Evolutionary conservation across 2,113 vertebrate genomes (phyloP), one percentile per base, ranked within the genome.

Genomic region (Murina feae): DNA sequence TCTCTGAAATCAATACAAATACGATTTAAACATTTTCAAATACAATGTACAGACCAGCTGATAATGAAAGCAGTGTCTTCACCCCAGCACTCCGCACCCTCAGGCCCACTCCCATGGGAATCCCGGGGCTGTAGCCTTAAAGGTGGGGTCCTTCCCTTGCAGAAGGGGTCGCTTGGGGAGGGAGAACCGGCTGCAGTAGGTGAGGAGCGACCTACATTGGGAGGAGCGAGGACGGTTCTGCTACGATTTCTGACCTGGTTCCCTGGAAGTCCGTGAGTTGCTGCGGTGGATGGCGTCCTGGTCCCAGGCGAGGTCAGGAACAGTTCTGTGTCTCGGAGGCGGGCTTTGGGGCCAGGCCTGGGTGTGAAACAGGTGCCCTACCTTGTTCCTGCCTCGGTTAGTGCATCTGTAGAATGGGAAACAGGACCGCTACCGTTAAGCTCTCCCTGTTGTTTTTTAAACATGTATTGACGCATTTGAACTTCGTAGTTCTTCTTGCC

Each of bases 231-330:
- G 20, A 51, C 83, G 49, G n/a, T 90, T 78, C 25, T 35, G 55
- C 13, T 13, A 65, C 53, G 53, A 11, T 42, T 49, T 95, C 69
- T 0, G 1, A 55, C 75, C 68, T 71, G 10, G 55, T 66, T 85
- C 49, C 0, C n/a, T 13, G 53, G 25, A n/a, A 2, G 47, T 53
- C 86, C n/a, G n/a, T 9, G 58, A 18, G 17, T n/a, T 0, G 44
- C 21, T 1, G 13, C n/a, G 44, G 18, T 4, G 2, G 21, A 5
- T 16, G 37, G 3, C 3, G 69, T 51, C 23, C 42, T 0, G 0
- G 25, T 49, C 53, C 20, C 13, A 12, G 71, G 21, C 2, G 0
- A 9, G 42, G 20, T 28, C 4, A 1, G 44, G 6, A 10, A 89
- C 86, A 2, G 32, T 23, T 1, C 44, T 4, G 21, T 23, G 44